Evolutionary conservation across 1,140 invertebrate genomes (phyloP).

Genomic region (Orius insidiosus): DNA sequence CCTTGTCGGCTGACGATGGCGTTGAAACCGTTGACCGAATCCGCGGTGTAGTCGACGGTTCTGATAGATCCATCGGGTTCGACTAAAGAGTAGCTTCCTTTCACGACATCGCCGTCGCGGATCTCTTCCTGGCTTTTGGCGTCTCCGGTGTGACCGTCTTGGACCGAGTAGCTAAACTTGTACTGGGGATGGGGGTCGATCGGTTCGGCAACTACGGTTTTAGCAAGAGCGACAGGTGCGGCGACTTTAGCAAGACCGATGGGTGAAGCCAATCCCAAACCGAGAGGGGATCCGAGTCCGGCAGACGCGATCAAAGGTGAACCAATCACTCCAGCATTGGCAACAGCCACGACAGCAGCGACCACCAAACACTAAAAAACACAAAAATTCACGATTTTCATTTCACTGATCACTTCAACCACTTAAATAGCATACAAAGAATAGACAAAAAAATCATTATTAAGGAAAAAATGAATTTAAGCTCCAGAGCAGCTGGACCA

Average conservation of each 20-base stretch:
- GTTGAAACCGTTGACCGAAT: conserved; percentile 18
- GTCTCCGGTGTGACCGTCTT: conserved; percentile 35
- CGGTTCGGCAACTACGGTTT: neutral
- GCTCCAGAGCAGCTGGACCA: too few relatives aligned
- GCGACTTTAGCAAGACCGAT: neutral
- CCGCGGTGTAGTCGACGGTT: conserved; percentile 17
- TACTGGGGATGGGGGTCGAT: conserved; percentile 21
- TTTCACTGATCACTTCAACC: too few relatives aligned
- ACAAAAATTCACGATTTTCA: too few relatives aligned
- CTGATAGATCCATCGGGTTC: conserved; percentile 16
- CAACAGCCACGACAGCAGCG: conserved; percentile 1
- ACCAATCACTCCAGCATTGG: conserved; percentile 1
- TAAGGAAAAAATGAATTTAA: too few relatives aligned
- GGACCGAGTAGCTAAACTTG: conserved; percentile 32
- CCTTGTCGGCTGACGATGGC: conserved; percentile 20
- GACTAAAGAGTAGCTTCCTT: conserved; percentile 24
- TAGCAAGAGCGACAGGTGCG: neutral
- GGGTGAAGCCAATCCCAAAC: neutral
- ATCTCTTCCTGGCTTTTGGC: conserved; percentile 34
- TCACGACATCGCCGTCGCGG: conserved; percentile 34
- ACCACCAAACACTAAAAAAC: too few relatives aligned
- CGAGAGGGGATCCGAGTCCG: conserved; percentile 1
- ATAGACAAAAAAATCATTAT: too few relatives aligned
- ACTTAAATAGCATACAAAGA: too few relatives aligned
- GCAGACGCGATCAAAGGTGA: conserved; percentile 7